Evolutionary conservation across 2,113 vertebrate genomes (phyloP).

Genomic region (Ophthalmolycus amberensis): DNA sequence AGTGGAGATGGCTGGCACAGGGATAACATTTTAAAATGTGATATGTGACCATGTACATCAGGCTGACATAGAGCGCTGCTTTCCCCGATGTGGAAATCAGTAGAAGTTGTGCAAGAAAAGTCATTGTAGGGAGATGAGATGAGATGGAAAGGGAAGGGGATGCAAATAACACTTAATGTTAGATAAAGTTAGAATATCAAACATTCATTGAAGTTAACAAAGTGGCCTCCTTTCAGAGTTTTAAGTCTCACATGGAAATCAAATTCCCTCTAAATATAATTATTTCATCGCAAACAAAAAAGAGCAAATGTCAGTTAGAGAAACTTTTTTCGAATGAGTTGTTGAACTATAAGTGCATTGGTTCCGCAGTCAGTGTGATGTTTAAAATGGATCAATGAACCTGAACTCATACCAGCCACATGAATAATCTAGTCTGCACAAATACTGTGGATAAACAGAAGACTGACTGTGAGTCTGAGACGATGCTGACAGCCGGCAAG

Average conservation of each 20-base stretch:
- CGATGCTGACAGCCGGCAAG: constrained; percentile 10
- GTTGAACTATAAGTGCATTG: neutral
- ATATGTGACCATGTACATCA: neutral
- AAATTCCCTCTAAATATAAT: neutral
- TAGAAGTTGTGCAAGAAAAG: neutral
- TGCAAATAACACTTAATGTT: neutral
- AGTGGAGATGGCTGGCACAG: neutral
- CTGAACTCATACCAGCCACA: constrained; percentile 22
- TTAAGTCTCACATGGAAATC: neutral
- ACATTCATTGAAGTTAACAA: constrained; percentile 1
- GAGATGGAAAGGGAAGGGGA: neutral
- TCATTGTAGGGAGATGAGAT: neutral
- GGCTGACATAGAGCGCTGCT: neutral
- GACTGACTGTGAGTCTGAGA: constrained; percentile 28
- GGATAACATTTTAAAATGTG: neutral
- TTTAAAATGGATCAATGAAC: constrained; percentile 50
- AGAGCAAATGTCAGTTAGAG: constrained; percentile 13
- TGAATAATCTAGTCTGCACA: constrained; percentile 46
- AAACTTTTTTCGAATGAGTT: neutral
- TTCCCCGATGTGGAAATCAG: neutral
- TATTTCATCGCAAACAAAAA: neutral
- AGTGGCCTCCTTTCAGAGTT: constrained; percentile 6
- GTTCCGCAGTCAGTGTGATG: constrained; percentile 30
- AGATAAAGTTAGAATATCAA: neutral
- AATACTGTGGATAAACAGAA: constrained; percentile 36